A percentile compares a stretch with the other conserved stretches of the same genome.
These are phyloP conservation scores for Clarias batrachus DNA, from an alignment of 2,113 vertebrate species.

Conservation along the genomic window DNA sequence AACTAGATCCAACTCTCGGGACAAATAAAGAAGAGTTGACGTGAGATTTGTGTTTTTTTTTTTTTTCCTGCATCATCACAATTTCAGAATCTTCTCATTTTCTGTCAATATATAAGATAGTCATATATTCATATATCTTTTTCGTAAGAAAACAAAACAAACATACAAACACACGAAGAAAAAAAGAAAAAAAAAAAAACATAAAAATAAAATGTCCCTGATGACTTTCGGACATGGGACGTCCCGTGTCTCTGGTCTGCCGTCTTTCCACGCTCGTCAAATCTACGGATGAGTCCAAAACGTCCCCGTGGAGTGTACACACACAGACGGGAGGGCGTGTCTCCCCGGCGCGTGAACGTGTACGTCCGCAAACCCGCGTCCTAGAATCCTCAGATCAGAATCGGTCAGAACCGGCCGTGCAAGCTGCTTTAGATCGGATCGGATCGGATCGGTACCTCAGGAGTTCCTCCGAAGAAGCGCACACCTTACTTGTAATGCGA, in stretches of 20 bases:
- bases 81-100: constrained; percentile 50
- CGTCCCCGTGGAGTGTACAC: background rate
- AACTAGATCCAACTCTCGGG: constrained; percentile 33
- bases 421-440: background rate
- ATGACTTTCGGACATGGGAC: constrained; percentile 44
- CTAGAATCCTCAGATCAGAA: background rate
- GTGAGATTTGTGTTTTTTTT: background rate
- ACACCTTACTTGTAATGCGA: background rate
- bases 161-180: constrained; percentile 32
- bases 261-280: constrained; percentile 4
- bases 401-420: background rate
- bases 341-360: background rate
- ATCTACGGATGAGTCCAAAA: background rate
- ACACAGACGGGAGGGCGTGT: background rate
- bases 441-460: background rate
- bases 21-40: constrained; percentile 34
- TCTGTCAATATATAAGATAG: constrained; percentile 59
- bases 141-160: constrained; percentile 50
- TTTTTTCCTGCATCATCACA: constrained; percentile 47
- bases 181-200: background rate
- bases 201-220: constrained; percentile 53
- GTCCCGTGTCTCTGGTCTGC: constrained; percentile 38
- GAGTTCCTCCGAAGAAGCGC: background rate
- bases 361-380: background rate
- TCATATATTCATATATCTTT: constrained; percentile 60